phyloP scores from a whole-genome alignment of 53 echinoderm and acorn worm species.

The Pentamera pediparva region DNA sequence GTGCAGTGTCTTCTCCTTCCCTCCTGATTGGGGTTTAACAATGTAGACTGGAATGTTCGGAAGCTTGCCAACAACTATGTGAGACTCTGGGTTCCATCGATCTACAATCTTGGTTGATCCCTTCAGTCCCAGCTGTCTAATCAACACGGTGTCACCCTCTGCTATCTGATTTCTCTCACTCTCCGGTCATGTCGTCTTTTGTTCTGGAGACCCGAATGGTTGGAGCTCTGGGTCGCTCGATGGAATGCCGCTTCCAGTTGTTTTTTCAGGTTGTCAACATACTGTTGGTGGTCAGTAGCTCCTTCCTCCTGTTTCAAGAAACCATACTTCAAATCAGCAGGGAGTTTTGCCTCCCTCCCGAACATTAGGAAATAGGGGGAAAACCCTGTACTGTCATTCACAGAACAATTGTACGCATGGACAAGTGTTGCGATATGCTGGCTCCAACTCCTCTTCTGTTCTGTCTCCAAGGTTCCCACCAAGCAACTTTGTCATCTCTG shows the following conservation, averaged over 20 bases:
- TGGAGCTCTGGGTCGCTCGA: background rate
- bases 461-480: constrained; percentile 33
- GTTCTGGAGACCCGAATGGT: background rate
- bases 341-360: constrained; percentile 42
- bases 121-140: background rate
- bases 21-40: background rate
- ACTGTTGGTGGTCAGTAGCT: background rate
- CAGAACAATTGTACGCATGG: constrained; percentile 47
- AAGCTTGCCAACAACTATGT: background rate
- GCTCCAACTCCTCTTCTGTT: constrained; percentile 53
- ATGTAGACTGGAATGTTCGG: background rate
- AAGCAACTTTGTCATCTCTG: constrained; percentile 35
- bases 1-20: background rate
- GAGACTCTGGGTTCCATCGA: background rate
- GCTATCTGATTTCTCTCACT: background rate
- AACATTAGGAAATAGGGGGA: constrained; percentile 49
- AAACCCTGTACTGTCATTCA: constrained; percentile 47
- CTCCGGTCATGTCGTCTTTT: background rate
- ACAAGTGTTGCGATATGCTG: constrained; percentile 45
- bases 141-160: background rate
- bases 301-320: background rate
- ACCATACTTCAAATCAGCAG: constrained; percentile 12
- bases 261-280: background rate
- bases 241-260: background rate
- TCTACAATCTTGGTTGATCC: background rate